Base-by-base conservation (phyloP, 2,113 vertebrate species). In the Ictidomys tridecemlineatus region DNA sequence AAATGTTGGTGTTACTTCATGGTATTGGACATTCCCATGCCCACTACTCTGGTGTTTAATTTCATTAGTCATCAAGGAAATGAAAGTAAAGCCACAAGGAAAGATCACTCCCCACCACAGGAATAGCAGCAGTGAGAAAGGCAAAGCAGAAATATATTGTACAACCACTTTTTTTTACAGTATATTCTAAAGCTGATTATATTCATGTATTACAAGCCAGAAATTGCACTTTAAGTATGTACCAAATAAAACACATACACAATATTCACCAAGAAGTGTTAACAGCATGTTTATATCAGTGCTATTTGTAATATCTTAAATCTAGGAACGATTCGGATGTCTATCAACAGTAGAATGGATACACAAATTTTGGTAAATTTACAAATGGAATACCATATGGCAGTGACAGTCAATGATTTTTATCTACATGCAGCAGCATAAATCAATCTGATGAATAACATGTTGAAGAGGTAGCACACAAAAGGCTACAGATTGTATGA, bases 71-170 rank as follows among this genome's bases (percentile, higher is more conserved):
- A 51, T 74, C 67, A 80, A 80, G 53, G 22, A 84, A 93, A 53
- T 2, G 24, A 92, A 94, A 84, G 26, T 72, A 76, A 94, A 97
- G 34, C 69, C 48, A 82, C 26, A 48, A 37, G 39, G 56, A 84
- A 69, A 56, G 24, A 10, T 16, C 16, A 39, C 11, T 85, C 18
- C 78, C 53, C 3, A 20, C 2, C 5, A 77, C 67, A 5, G 88
- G 45, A 69, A 73, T 18, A 61, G 20, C 42, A 58, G 9, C 13
- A 65, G 61, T 92, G 12, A 45, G 90, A 84, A 93, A 74, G 37
- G 39, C 12, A 84, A 78, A 88, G n/a, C 30, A 39, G 74, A 84
- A 86, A 2, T 80, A 14, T 74, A 51, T 69, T 53, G 2, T 70
- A 34, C 11, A 45, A 14, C 24, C 9, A 20, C 30, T 76, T 93